Base-by-base conservation (phyloP, 2,113 vertebrate genomes). In the Clarias batrachus region DNA sequence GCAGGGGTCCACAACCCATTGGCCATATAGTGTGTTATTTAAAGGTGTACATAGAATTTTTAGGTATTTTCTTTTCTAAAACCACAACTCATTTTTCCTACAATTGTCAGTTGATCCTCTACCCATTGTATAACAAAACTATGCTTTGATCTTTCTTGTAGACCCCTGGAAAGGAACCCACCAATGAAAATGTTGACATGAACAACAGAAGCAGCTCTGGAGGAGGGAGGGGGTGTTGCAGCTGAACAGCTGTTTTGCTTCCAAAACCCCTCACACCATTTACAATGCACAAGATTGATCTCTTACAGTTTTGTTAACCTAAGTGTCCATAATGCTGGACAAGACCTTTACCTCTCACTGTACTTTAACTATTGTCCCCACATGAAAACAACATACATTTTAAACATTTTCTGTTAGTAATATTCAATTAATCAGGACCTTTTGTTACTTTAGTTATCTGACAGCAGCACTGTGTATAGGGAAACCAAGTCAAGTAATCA, bases 101-200 rank as follows among this genome's bases (percentile, higher is more conserved):
- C 41, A 41, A 41, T 48, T 48, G 48, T 48, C 48, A 48, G 41
- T 41, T 48, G 48, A 48, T 48, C 48, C 48, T 48, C 48, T 9
- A 48, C 48, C 11, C 30, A 79, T 56, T 21, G 9, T 59, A 48
- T 48, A 78, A 23, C 10, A 10, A n/a, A 63, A 63, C 6, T 19
- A 13, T 52, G 41, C 17, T 23, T 1, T 73, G 17, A 8, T 62
- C 21, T 68, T 13, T 59, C 25, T 63, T 59, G 93, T 95, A 99
- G 97, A 99, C 98, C 90, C 98, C 97, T 76, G 97, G 98, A 96
- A 99, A 99, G 97, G 97, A 99, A 94, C 96, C 97, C 94, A 98
- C 98, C 97, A 99, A 96, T 96, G 98, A 99, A 96, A 99, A 99
- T 85, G 97, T 99, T 91, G 98, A 99, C 94, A 98, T 99, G 97